A percentile compares a stretch with the other conserved stretches of the same genome.
These are phyloP conservation scores for Mechanitis messenoides DNA, from an alignment of 2,888 invertebrate genomes.

Conservation along the genomic window DNA sequence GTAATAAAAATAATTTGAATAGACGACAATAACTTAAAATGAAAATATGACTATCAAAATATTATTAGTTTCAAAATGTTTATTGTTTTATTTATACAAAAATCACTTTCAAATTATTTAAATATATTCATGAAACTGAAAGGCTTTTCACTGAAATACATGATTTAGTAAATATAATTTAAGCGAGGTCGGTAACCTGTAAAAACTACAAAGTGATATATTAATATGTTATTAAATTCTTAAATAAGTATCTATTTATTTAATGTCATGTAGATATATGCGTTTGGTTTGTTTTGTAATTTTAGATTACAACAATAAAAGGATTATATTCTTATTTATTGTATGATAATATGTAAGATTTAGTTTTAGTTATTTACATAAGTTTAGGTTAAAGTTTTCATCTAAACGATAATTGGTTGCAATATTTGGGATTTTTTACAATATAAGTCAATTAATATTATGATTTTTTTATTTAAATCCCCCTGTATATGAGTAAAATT, in stretches of 20 bases:
- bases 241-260: not conserved
- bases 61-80: too few species aligned
- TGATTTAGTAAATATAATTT: too few species aligned
- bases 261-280: conserved; percentile 6
- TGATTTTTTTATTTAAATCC: conserved; percentile 14
- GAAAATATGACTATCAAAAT: too few species aligned
- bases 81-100: too few species aligned
- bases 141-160: too few species aligned
- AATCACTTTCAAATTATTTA: too few species aligned
- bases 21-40: too few species aligned
- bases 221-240: not conserved
- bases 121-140: too few species aligned
- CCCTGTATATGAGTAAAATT: too few species aligned
- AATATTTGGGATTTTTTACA: conserved; percentile 31
- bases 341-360: conserved; percentile 25
- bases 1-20: too few species aligned
- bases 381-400: conserved; percentile 21
- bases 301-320: conserved; percentile 17
- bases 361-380: conserved; percentile 21
- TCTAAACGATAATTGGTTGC: conserved; percentile 23
- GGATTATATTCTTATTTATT: conserved; percentile 25
- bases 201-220: not conserved
- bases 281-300: conserved; percentile 13
- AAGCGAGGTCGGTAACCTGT: not conserved
- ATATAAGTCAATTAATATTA: conserved; percentile 32